phyloP scores from a whole-genome alignment of 2,888 invertebrate genomes.

The Diploptera punctata region DNA sequence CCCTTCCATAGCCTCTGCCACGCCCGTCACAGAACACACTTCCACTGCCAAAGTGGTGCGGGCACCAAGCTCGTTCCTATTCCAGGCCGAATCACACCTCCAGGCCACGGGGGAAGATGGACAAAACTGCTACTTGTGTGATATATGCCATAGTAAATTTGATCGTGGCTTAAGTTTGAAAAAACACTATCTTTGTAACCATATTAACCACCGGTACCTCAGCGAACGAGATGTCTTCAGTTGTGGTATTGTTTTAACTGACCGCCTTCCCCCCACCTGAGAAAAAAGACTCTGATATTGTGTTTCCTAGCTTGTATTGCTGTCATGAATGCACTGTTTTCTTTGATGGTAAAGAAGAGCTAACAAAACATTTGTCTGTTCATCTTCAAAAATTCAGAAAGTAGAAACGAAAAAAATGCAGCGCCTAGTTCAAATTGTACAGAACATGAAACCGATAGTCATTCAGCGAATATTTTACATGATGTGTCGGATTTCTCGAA shows the following conservation, averaged over 20 bases:
- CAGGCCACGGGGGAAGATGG: conserved; percentile 44
- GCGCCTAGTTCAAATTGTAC: too few relatives aligned
- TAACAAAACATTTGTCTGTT: conserved; percentile 52
- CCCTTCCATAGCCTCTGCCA: neutral
- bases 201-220: conserved; percentile 57
- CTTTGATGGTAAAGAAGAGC: conserved; percentile 52
- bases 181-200: conserved; percentile 58
- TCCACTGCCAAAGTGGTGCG: too few relatives aligned
- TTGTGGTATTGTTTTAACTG: conserved; percentile 51
- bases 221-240: conserved; percentile 54
- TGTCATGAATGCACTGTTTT: conserved; percentile 56
- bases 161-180: conserved; percentile 58
- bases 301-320: conserved; percentile 50
- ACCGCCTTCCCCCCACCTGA: neutral
- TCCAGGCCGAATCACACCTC: conserved; percentile 44
- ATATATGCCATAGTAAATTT: conserved; percentile 58
- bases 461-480: too few relatives aligned
- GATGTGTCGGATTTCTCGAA: too few relatives aligned
- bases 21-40: neutral
- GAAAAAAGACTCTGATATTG: neutral
- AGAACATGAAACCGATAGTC: too few relatives aligned
- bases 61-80: conserved; percentile 43
- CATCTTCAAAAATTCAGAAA: conserved; percentile 43
- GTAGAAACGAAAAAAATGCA: too few relatives aligned
- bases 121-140: conserved; percentile 52